Evolutionary conservation across 2,888 invertebrate species (phyloP), one percentile per base, ranked within the genome.

Genomic region (Dicyrtomina minuta): DNA sequence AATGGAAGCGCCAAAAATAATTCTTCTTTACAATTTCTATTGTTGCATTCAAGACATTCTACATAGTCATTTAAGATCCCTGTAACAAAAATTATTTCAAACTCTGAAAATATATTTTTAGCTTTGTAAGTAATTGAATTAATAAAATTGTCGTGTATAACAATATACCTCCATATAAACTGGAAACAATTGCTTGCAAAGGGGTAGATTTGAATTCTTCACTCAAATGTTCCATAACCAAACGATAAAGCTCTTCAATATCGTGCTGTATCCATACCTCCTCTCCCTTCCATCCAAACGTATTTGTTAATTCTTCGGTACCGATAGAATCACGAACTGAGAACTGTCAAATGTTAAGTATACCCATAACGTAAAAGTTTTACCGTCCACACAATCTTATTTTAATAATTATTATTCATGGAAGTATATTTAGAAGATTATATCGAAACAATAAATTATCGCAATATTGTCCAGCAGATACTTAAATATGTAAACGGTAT

Each of bases 181-280:
- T 87, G 75, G 91, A 90, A 68, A 94, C 92, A 12, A 93, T 84
- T 80, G 92, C 88, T 3, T 90, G 88, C 81, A 92, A 90, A 76
- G 89, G 87, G 1, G 92, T 91, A 77, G 90, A 89, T 81, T 89
- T 89, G 82, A 93, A 92, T 79, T 89, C 91, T 76, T 88, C 88
- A 81, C 93, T 93, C 56, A 94, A 82, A 0, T 93, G 92, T 81
- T 94, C 93, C 81, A 94, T 93, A 91, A 94, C 92, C 10, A 93
- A 91, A 55, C 93, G 86, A 80, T 91, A 93, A 66, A 94, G 83
- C 81, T 94, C 93, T 81, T 94, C 93, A 62, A 94, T 92, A 80
- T 94, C 94, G 80, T 94, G 94, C 80, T 94, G 94, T 79, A 93
- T 92, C 91, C 93, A 93, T 0, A 92, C 92, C 82, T 93, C 91